Evolutionary conservation across 2,113 vertebrate genomes (phyloP), one percentile per base, ranked within the genome.

Genomic region (Origma solitaria): DNA sequence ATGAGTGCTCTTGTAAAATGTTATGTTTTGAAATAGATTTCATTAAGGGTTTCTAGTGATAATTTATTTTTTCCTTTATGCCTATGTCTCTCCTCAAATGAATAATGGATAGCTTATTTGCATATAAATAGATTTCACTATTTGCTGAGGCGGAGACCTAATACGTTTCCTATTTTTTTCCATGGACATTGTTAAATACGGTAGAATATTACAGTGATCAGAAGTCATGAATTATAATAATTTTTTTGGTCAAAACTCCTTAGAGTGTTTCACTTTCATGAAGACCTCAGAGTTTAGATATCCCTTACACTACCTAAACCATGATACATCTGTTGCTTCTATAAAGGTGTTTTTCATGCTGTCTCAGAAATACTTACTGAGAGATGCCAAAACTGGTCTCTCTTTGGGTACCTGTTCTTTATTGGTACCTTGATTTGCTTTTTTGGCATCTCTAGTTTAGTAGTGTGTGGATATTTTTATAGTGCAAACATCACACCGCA

Each of bases 71-170:
- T 98, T 96, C 82, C 94, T 98, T 98, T 98, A 97, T 97, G 96
- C 96, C 95, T 95, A 91, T 96, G 97, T 97, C 97, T 98, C 94
- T 97, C 98, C 97, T 98, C 97, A 95, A 97, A 96, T 97, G 98
- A 98, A 98, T 98, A 98, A 98, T 97, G 93, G 97, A 96, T 97
- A 97, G 71, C 97, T 97, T 98, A 99, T 99, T 99, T 99, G 98
- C 98, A 99, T 99, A 98, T 98, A 99, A 99, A 99, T 99, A 98
- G 98, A 98, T 98, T 98, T 98, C 96, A 96, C 92, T 98, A 93
- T 98, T 98, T 99, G 98, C 97, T 97, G 97, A 97, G 98, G 97
- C 93, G 96, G 71, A 97, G 60, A 95, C 85, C 83, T 97, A 97
- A 96, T 97, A 90, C 75, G 4, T 96, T 97, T 95, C 73, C 92